Evolutionary conservation across 2,888 invertebrate genomes (phyloP).

Genomic region (Heliconius ismenius): DNA sequence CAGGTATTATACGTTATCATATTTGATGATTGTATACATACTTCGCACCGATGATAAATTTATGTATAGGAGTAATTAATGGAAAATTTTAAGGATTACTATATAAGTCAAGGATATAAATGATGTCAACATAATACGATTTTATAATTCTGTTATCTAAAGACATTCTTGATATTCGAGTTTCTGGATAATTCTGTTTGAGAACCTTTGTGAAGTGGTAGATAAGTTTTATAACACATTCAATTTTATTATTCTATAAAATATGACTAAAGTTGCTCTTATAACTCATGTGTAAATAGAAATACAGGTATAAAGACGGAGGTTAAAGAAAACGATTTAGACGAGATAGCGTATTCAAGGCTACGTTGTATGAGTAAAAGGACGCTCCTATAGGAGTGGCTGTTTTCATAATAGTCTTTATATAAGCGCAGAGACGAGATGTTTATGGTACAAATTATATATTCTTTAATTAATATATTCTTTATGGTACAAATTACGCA

Average conservation of each 20-base stretch:
- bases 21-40: not conserved
- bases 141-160: slow-evolving; percentile 29
- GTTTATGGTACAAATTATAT: not conserved
- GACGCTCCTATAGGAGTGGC: slow-evolving; percentile 21
- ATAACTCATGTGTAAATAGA: not conserved
- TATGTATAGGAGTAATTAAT: not conserved
- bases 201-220: slow-evolving; percentile 6
- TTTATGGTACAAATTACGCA: not conserved
- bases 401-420: slow-evolving; percentile 6
- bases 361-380: slow-evolving; percentile 19
- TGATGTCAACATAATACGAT: slow-evolving; percentile 17
- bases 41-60: not conserved
- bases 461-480: no score
- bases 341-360: slow-evolving; percentile 7
- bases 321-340: slow-evolving; percentile 8
- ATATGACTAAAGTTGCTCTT: not conserved
- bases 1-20: not conserved
- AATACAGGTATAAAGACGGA: not conserved
- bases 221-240: slow-evolving; percentile 12
- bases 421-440: not conserved
- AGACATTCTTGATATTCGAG: slow-evolving; percentile 13
- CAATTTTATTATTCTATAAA: not conserved
- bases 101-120: slow-evolving; percentile 10
- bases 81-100: slow-evolving; percentile 29
- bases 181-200: slow-evolving; percentile 4